Conservation (phyloP, 2,113 vertebrate genomes). For the Bubo bubo region DNA sequence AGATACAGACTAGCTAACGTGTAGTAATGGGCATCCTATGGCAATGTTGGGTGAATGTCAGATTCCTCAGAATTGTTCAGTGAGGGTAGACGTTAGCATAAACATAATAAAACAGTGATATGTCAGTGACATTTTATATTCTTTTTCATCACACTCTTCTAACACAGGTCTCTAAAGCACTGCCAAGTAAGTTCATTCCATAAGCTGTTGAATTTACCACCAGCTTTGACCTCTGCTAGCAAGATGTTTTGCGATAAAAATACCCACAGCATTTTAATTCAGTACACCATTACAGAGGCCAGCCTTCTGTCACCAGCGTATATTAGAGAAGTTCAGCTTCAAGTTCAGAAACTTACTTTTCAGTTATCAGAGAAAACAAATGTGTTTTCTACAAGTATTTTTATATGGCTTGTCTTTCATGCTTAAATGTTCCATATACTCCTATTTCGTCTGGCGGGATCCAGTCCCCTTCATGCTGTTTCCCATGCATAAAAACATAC, state of each 20-base stretch:
- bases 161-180: neutral
- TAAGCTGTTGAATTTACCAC: neutral
- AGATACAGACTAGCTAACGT: neutral
- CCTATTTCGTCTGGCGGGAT: neutral
- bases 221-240: neutral
- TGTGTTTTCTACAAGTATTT: neutral
- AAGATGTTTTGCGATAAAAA: neutral
- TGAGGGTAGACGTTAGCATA: neutral
- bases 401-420: neutral
- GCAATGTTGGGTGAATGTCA: neutral
- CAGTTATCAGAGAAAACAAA: neutral
- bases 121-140: neutral
- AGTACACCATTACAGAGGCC: rapidly evolving
- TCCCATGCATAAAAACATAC: neutral
- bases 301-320: neutral
- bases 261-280: neutral
- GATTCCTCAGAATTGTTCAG: neutral
- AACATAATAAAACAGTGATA: neutral
- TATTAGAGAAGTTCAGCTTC: neutral
- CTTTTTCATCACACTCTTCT: neutral
- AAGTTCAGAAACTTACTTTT: neutral
- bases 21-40: neutral
- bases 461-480: neutral
- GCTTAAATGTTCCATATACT: neutral
- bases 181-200: neutral